Evolutionary conservation across 2,888 invertebrate genomes (phyloP).

Genomic region (Chironomus tentans): DNA sequence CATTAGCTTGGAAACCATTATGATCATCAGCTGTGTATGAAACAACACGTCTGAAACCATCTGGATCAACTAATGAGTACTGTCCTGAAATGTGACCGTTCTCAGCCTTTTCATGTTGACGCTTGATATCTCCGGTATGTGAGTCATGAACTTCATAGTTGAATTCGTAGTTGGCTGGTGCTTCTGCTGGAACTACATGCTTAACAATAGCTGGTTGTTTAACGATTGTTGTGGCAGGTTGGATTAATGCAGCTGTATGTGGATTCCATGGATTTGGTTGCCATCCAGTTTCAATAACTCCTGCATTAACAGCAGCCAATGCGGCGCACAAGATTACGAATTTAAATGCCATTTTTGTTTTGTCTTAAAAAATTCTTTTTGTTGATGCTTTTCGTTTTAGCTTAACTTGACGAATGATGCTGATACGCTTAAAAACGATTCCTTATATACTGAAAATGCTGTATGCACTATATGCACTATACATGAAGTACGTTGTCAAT

Average conservation of each 20-base stretch:
- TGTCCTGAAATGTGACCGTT: slow-evolving; percentile 10
- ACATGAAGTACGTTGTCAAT: no score
- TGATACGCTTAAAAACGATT: not conserved
- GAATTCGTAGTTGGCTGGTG: slow-evolving; percentile 22
- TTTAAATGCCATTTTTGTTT: not conserved
- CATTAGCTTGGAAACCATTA: slow-evolving; percentile 19
- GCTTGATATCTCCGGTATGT: slow-evolving; percentile 11
- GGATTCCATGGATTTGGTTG: not conserved
- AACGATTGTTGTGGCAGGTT: not conserved
- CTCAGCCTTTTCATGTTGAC: not conserved
- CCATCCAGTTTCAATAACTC: not conserved
- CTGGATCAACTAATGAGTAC: slow-evolving; percentile 22
- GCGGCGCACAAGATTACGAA: not conserved
- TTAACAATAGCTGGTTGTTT: not conserved
- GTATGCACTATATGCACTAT: no score
- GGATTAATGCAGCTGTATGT: not conserved
- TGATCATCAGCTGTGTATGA: slow-evolving; percentile 24
- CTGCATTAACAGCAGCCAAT: not conserved
- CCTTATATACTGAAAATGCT: not conserved
- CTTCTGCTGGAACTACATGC: not conserved
- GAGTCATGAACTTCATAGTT: slow-evolving; percentile 22
- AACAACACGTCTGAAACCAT: slow-evolving; percentile 16
- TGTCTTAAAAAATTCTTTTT: not conserved
- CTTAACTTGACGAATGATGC: not conserved
- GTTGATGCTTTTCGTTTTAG: not conserved